Percentiles rank a stretch among this genome's conserved stretches.
Conservation (phyloP, 2,113 vertebrate species). For the Onychostoma macrolepis region DNA sequence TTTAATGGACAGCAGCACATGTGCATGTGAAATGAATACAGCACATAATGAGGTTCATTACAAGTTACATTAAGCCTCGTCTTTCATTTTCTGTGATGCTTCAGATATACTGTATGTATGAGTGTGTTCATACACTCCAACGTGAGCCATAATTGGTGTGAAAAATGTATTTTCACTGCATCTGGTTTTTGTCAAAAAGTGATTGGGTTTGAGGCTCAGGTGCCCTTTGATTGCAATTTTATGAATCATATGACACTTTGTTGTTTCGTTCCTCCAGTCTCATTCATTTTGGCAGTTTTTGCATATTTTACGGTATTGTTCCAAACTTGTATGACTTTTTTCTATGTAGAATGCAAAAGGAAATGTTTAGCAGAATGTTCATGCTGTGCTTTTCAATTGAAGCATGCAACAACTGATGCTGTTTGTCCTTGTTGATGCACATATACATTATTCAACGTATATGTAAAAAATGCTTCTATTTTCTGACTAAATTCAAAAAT, state of each 20-base stretch:
- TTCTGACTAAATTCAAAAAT: too few species aligned
- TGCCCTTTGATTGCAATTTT: too few species aligned
- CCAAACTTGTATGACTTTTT: too few species aligned
- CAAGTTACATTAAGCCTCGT: background rate
- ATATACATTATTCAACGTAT: too few species aligned
- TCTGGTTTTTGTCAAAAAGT: background rate
- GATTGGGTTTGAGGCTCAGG: too few species aligned
- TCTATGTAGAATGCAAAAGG: too few species aligned
- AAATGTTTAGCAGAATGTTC: background rate
- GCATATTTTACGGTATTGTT: background rate
- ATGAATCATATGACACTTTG: too few species aligned
- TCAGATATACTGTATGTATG: background rate
- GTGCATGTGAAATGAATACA: background rate
- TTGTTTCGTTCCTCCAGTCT: too few species aligned
- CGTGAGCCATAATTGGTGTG: background rate
- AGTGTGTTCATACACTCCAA: background rate
- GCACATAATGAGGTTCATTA: background rate
- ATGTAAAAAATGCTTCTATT: too few species aligned
- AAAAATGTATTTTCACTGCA: background rate
- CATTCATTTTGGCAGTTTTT: too few species aligned
- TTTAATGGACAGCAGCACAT: background rate
- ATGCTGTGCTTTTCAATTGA: background rate
- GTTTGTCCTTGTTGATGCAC: too few species aligned
- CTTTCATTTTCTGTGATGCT: background rate
- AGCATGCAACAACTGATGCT: too few species aligned